Evolutionary conservation across 2,888 invertebrate genomes (phyloP).

Genomic region (Drosophila recens): DNA sequence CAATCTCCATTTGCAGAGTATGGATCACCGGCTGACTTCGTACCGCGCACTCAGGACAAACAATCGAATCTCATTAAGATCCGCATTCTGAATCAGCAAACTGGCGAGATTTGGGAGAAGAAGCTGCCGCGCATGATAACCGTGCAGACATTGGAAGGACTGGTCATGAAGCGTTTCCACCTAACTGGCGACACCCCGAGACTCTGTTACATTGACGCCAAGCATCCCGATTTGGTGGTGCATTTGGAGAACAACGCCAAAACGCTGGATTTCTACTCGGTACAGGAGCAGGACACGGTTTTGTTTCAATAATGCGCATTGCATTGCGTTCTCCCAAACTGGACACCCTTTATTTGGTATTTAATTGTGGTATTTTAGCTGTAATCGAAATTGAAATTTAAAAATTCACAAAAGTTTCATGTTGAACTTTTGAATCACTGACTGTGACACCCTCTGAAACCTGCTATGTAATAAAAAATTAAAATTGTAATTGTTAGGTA

Average conservation of each 20-base stretch:
- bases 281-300: conserved; percentile 93
- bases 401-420: conserved; percentile 28
- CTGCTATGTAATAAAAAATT: conserved; percentile 53
- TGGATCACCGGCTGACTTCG: conserved; percentile 92
- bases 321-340: not conserved
- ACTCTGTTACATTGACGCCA: conserved; percentile 86
- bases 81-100: conserved; percentile 86
- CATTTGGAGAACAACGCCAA: conserved; percentile 93
- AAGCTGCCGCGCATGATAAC: conserved; percentile 92
- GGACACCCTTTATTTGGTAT: conserved; percentile 36
- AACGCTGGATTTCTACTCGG: conserved; percentile 92
- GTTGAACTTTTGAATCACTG: conserved; percentile 22
- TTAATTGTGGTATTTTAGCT: conserved; percentile 62
- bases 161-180: conserved; percentile 91
- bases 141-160: conserved; percentile 92
- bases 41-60: conserved; percentile 88
- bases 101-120: conserved; percentile 87
- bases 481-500: conserved; percentile 50
- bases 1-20: conserved; percentile 88
- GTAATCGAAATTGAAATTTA: conserved; percentile 19
- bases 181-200: conserved; percentile 82
- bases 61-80: conserved; percentile 89
- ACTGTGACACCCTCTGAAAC: conserved; percentile 26
- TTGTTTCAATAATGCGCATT: conserved; percentile 86
- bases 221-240: conserved; percentile 89